Evolutionary conservation across 2,113 vertebrate genomes (phyloP).

Genomic region (Lethenteron camtschaticum): DNA sequence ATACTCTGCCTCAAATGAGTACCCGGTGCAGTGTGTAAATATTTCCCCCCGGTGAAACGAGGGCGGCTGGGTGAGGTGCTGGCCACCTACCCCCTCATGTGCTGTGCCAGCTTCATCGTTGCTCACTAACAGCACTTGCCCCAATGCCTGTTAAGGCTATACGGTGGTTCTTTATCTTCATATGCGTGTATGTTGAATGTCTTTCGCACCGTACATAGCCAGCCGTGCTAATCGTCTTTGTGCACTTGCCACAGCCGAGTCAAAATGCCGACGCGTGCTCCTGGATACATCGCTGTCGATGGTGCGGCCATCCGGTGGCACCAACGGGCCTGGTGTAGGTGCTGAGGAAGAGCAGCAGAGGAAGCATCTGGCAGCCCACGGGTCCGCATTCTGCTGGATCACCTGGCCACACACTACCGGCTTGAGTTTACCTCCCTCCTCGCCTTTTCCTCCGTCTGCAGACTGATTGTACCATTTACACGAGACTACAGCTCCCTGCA

Average conservation of each 20-base stretch:
- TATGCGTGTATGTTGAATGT: too few species aligned
- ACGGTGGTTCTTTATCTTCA: too few species aligned
- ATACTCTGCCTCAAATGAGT: too few species aligned
- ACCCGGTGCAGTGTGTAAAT: too few species aligned
- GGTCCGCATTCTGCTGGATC: slow-evolving; percentile 94
- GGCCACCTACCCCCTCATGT: too few species aligned
- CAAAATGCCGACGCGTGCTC: slow-evolving; percentile 82
- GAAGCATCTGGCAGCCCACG: slow-evolving; percentile 78
- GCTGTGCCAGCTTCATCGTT: too few species aligned
- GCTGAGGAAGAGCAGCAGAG: slow-evolving; percentile 65
- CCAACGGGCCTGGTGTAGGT: not conserved
- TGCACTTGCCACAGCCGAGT: not conserved
- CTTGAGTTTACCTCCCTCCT: slow-evolving; percentile 77
- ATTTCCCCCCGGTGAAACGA: too few species aligned
- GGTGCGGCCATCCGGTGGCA: slow-evolving; percentile 78
- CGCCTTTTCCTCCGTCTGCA: slow-evolving; percentile 85
- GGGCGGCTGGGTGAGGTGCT: too few species aligned
- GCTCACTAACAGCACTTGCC: too few species aligned
- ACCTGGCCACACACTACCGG: slow-evolving; percentile 93
- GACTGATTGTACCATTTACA: slow-evolving; percentile 81
- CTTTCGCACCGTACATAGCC: too few species aligned
- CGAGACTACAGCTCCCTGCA: slow-evolving; percentile 89
- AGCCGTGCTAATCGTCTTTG: too few species aligned
- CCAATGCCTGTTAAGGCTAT: too few species aligned
- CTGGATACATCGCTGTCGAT: slow-evolving; percentile 95